Evolutionary conservation across 2,888 invertebrate species (phyloP).

Genomic region (Drosophila borealis): DNA sequence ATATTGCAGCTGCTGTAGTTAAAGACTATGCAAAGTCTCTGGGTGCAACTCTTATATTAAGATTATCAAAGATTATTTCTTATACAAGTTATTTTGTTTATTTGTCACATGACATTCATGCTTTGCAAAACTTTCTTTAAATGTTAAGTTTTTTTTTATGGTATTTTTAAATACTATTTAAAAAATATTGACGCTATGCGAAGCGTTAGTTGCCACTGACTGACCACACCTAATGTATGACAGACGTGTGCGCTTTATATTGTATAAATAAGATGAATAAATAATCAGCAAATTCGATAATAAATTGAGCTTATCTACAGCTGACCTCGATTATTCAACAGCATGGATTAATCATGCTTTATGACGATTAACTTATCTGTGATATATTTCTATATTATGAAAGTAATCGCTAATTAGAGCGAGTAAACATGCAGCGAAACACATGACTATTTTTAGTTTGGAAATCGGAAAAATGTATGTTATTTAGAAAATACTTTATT

Average conservation of each 20-base stretch:
- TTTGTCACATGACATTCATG: too few species aligned
- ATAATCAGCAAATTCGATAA: background rate
- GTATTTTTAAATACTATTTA: too few species aligned
- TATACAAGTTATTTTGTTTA: background rate
- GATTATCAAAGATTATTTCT: background rate
- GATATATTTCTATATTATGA: background rate
- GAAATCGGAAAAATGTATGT: background rate
- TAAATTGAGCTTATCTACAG: constrained; percentile 13
- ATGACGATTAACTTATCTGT: constrained; percentile 9
- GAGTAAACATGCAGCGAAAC: background rate
- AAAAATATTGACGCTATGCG: too few species aligned
- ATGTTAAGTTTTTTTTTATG: too few species aligned
- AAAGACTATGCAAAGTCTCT: too few species aligned
- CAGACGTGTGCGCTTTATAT: too few species aligned
- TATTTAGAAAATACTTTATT: too few species aligned
- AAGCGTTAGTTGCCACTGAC: too few species aligned
- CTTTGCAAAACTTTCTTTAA: too few species aligned
- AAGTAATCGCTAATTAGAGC: background rate
- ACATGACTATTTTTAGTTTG: background rate
- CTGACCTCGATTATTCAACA: background rate
- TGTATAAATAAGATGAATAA: background rate
- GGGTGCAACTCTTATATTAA: too few species aligned
- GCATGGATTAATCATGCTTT: background rate
- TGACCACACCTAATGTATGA: too few species aligned
- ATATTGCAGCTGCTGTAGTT: background rate